Evolutionary conservation across 2,113 vertebrate species (phyloP).

Genomic region (Hyaena hyaena): DNA sequence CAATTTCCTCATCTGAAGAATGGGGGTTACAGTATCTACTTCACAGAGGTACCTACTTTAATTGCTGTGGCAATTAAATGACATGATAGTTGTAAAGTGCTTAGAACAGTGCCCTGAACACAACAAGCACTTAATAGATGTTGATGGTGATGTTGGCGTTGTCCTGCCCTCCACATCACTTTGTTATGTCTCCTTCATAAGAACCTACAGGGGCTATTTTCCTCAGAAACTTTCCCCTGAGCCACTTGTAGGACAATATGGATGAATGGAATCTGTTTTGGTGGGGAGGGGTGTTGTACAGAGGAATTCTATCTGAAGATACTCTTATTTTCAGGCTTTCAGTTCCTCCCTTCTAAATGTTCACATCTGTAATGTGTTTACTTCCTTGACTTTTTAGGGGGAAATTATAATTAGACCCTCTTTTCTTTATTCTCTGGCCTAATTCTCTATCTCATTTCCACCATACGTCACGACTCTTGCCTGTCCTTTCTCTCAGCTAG

Average conservation of each 20-base stretch:
- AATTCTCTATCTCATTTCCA: not conserved
- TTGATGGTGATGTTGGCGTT: not conserved
- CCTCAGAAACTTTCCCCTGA: not conserved
- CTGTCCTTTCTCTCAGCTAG: not conserved
- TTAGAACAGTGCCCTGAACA: not conserved
- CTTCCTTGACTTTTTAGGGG: not conserved
- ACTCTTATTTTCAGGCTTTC: conserved; percentile 23
- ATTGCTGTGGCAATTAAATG: not conserved
- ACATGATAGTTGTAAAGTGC: not conserved
- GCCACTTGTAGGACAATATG: not conserved
- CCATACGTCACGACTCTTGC: not conserved
- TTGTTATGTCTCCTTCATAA: not conserved
- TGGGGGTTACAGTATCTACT: not conserved
- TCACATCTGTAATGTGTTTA: not conserved
- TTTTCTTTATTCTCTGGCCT: not conserved
- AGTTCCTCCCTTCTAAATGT: not conserved
- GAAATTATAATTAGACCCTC: not conserved
- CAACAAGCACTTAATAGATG: not conserved
- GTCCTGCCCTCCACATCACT: not conserved
- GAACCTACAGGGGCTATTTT: not conserved
- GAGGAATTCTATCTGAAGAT: not conserved
- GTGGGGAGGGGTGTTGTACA: not conserved
- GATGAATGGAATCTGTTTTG: not conserved
- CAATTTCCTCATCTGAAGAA: not conserved
- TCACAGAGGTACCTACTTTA: not conserved